Conservation (phyloP, 2,888 invertebrate genomes). For the Acheta domesticus region DNA sequence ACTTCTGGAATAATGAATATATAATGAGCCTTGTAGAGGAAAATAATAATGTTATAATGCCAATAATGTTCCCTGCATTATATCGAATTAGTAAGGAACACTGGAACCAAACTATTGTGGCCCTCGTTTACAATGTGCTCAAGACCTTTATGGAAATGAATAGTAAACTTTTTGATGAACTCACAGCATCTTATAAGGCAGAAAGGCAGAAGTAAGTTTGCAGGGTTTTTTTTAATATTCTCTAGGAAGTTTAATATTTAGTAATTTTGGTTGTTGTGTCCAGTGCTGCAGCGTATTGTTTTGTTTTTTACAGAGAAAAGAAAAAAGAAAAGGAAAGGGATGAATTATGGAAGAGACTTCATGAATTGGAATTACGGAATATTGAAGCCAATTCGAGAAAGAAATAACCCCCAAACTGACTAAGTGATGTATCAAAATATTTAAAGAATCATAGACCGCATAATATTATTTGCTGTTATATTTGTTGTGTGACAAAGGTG, state of each 20-base stretch:
- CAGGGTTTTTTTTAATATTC: background rate
- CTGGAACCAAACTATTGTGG: slow-evolving; percentile 99
- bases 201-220: slow-evolving; percentile 93
- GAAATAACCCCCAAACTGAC: slow-evolving; percentile 37
- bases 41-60: slow-evolving; percentile 96
- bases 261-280: too few species aligned
- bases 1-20: slow-evolving; percentile 99
- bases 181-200: slow-evolving; percentile 97
- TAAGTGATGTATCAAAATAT: slow-evolving; percentile 36
- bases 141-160: slow-evolving; percentile 99
- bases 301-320: slow-evolving; percentile 70
- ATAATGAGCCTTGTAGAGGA: slow-evolving; percentile 98
- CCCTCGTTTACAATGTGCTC: slow-evolving; percentile 98
- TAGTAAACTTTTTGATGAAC: slow-evolving; percentile 98
- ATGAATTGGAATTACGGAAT: slow-evolving; percentile 73
- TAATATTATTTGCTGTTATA: slow-evolving; percentile 40
- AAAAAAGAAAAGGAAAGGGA: slow-evolving; percentile 94
- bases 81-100: slow-evolving; percentile 99
- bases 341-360: slow-evolving; percentile 95
- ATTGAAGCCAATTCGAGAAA: slow-evolving; percentile 40
- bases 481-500: slow-evolving; percentile 39
- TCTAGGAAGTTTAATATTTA: too few species aligned
- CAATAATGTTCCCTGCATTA: slow-evolving; percentile 98
- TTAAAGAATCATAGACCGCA: slow-evolving; percentile 35
- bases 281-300: background rate